phyloP scores from a whole-genome alignment of 2,888 invertebrate genomes.

The Horisme vitalbata region DNA sequence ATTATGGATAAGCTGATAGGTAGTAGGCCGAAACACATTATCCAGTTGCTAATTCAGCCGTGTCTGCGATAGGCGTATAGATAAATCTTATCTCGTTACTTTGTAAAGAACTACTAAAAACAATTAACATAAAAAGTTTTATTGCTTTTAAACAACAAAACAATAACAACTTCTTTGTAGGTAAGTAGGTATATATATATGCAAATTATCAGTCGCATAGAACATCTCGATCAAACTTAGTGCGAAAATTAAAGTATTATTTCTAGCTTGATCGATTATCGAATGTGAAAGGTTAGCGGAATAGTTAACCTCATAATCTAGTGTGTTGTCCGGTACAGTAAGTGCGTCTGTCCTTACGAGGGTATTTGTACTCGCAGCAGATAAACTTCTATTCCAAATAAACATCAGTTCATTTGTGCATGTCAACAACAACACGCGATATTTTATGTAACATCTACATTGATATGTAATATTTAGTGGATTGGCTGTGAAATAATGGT shows the following conservation, averaged over 20 bases:
- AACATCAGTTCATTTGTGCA: conserved; percentile 6
- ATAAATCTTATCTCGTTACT: background rate
- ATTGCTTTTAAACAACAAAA: background rate
- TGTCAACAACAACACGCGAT: conserved; percentile 6
- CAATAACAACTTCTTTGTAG: background rate
- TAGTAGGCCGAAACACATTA: background rate
- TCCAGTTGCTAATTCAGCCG: conserved; percentile 9
- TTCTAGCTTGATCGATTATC: conserved; percentile 33
- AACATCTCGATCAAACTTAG: too few species aligned
- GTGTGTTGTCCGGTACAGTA: conserved; percentile 10
- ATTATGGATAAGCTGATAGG: background rate
- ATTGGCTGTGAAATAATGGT: too few species aligned
- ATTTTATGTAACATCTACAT: background rate
- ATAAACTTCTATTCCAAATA: conserved; percentile 5
- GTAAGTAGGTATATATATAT: background rate
- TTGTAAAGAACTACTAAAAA: conserved; percentile 10
- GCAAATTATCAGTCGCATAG: conserved; percentile 2
- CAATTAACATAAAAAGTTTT: background rate
- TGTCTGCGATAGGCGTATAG: conserved; percentile 1
- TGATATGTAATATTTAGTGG: background rate
- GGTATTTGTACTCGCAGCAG: conserved; percentile 8
- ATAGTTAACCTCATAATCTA: conserved; percentile 21
- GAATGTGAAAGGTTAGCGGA: conserved; percentile 46
- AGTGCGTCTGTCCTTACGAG: conserved; percentile 15
- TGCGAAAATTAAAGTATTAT: conserved; percentile 6